Evolutionary conservation across 2,888 invertebrate species (phyloP).

Genomic region (Frankliniella intonsa): DNA sequence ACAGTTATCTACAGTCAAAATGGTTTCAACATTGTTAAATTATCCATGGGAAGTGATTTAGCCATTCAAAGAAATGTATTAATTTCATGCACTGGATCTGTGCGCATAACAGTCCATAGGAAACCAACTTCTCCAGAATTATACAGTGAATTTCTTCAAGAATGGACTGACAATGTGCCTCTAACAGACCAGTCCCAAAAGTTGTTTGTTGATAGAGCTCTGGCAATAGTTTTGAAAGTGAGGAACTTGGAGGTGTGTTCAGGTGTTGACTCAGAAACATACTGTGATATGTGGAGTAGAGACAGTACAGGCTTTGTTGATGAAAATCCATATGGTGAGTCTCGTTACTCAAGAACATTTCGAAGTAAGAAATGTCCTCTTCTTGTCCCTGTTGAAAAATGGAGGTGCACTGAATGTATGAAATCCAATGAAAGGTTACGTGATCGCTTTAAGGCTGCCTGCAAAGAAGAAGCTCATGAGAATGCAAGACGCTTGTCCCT

Average conservation of each 20-base stretch:
- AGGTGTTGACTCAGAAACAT: neutral
- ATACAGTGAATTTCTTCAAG: neutral
- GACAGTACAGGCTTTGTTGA: neutral
- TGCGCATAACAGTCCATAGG: neutral
- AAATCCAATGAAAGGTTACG: too few species aligned
- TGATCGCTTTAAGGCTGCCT: neutral
- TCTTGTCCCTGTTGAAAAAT: neutral
- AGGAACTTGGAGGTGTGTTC: neutral
- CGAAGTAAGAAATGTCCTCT: neutral
- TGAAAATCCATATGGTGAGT: neutral
- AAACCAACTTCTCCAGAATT: neutral
- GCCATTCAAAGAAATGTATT: neutral
- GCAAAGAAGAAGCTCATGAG: neutral
- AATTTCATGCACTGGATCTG: neutral
- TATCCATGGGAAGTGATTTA: neutral
- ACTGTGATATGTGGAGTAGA: neutral
- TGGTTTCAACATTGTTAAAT: neutral
- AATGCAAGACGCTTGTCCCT: too few species aligned
- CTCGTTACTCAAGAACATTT: neutral
- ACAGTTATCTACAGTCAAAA: neutral
- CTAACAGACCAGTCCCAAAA: neutral
- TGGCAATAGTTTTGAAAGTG: neutral
- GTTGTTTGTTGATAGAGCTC: neutral
- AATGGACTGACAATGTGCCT: neutral
- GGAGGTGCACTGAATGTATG: neutral